phyloP scores from a whole-genome alignment of 2,113 vertebrate genomes.

The Eulemur macaco region DNA sequence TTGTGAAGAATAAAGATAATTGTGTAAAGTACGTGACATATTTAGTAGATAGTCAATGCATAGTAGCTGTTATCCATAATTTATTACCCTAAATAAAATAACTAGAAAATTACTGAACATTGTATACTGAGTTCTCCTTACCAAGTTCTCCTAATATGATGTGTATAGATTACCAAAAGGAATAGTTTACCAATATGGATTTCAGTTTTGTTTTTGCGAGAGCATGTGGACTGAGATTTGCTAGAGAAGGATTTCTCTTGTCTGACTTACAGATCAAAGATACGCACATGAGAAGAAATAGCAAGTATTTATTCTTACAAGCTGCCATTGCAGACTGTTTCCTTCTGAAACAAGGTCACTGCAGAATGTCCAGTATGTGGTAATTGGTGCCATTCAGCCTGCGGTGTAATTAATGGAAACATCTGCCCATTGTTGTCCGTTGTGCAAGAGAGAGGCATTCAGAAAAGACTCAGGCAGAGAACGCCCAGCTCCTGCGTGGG shows the following conservation, averaged over 20 bases:
- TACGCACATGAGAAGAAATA: background rate
- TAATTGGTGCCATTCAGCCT: background rate
- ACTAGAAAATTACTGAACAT: background rate
- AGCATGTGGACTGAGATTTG: background rate
- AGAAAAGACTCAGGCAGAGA: background rate
- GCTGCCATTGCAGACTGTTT: background rate
- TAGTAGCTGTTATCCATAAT: background rate
- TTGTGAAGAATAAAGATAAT: background rate
- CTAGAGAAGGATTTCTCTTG: background rate
- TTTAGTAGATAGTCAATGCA: background rate
- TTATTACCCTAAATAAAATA: background rate
- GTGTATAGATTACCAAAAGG: background rate
- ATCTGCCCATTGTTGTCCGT: background rate
- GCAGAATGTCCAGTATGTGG: background rate
- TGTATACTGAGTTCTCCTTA: background rate
- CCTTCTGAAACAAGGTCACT: constrained; percentile 18
- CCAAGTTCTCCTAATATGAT: background rate
- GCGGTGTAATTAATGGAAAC: background rate
- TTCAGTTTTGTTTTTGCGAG: background rate
- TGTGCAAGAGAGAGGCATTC: background rate
- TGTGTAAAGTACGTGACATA: background rate
- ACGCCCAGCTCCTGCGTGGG: background rate
- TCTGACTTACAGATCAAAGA: background rate
- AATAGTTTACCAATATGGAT: background rate
- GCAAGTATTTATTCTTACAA: background rate